Evolutionary conservation across 2,888 invertebrate species (phyloP), one percentile per base, ranked within the genome.

Genomic region (Cheiracanthium punctorium): DNA sequence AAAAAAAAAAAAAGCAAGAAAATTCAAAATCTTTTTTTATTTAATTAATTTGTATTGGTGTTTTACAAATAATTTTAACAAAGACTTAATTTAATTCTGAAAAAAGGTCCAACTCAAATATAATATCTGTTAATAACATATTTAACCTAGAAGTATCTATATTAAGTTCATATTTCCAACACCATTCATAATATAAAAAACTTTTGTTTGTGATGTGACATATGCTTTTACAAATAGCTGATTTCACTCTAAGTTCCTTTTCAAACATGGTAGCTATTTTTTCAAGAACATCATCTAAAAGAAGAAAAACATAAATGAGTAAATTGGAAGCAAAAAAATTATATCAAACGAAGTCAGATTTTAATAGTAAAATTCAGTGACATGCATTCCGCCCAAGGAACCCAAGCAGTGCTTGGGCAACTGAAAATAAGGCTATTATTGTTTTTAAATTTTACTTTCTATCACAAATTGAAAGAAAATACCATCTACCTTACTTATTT

Each of bases 111-210:
- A 82, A 32, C 33, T 48, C 76, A 67, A 28, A 43, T 33, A 82
- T 43, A 2, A 84, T 58, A n/a, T 8, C n/a, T 14, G 33, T 37
- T 58, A 73, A 12, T 30, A 73, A 33, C 5, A 33, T 37, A 28
- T 79, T 33, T 20, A 79, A 48, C 48, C 17, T 73, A 67, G n/a
- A 48, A 37, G 7, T 77, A 20, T 84, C 73, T 32, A 84, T 84
- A n/a, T 77, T 58, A 28, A 67, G 48, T 41, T 84, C 77, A 79
- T 79, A 84, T 52, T 84, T 84, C 84, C 84, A 84, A 37, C 29
- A 73, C 14, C 69, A 20, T 69, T 84, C 84, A 67, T 73, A 67
- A 67, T 73, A 73, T 28, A 29, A n/a, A 8, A 77, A 7, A 20
- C n/a, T 14, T 69, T 73, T 67, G 17, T 79, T 32, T 24, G 10